Evolutionary conservation across 1,140 invertebrate genomes (phyloP), one percentile per base, ranked within the genome.

Genomic region (Leguminivora glycinivorella): DNA sequence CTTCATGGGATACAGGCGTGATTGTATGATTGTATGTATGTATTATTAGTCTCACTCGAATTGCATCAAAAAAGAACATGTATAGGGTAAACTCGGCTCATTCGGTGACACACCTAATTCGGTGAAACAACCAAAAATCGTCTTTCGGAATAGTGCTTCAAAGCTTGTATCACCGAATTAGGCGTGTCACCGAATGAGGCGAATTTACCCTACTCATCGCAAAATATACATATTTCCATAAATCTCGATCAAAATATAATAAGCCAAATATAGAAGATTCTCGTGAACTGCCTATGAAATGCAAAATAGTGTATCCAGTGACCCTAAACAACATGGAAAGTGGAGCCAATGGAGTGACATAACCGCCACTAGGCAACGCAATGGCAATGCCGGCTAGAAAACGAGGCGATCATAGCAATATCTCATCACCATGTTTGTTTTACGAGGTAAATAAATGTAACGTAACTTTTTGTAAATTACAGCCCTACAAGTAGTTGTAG

Each of bases 331-430:
- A 63, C 58, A 29, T 63, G 25, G 58, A 63, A 63, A 31, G 58
- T 63, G 58, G 58, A 63, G 58, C 58, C 58, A 63, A 63, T 63
- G 25, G n/a, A 63, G 26, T 63, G 58, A 63, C 58, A 63, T 63
- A 63, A 63, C 26, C 22, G 58, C n/a, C 29, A 1, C 12, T 17
- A 63, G 26, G 17, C 58, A 63, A 63, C 58, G 58, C 26, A 63
- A 63, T 63, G 58, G 58, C 26, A 63, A 63, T 63, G 58, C 26
- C 19, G 25, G 26, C 58, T 17, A 60, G 56, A 14, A 31, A 63
- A 63, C 58, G 58, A 63, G 26, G 26, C 58, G 58, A n/a, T 63
- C 26, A 63, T 34, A 63, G 26, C 19, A 63, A 63, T 63, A 31
- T 6, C 47, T 22, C 22, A 22, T 52, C 47, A 52, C 47, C 3